phyloP scores from a whole-genome alignment of 2,797 vertebrate species.

The Ciconia nigra region DNA sequence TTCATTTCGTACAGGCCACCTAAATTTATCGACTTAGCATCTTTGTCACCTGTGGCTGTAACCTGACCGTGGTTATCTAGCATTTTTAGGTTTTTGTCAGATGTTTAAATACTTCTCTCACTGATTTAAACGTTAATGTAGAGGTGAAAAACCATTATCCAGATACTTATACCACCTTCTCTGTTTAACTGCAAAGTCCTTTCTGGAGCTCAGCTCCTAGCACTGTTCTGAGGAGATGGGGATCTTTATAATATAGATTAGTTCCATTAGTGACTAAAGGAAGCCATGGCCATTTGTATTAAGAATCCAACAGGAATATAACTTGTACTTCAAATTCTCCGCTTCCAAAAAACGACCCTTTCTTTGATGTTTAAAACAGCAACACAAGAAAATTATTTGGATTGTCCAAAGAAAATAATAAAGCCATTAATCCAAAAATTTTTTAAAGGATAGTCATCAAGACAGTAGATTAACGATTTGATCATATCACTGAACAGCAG shows the following conservation, averaged over 20 bases:
- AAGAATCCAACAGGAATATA: background rate
- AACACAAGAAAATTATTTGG: background rate
- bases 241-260: background rate
- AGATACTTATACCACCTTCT: background rate
- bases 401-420: background rate
- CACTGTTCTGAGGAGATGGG: background rate
- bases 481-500: background rate
- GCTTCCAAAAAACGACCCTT: background rate
- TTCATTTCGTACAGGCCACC: background rate
- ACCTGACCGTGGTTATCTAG: background rate
- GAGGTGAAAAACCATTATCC: background rate
- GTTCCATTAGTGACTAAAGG: background rate
- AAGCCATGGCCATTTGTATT: background rate
- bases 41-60: background rate
- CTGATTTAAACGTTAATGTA: background rate
- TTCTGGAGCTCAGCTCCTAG: background rate
- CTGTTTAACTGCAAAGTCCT: background rate
- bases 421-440: background rate
- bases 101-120: background rate
- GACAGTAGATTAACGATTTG: background rate
- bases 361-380: background rate
- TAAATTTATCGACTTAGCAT: background rate
- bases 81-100: background rate
- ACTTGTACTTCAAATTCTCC: background rate
- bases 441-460: background rate